Conservation (phyloP, 2,797 vertebrate species). For the Pangasius larnaudii region DNA sequence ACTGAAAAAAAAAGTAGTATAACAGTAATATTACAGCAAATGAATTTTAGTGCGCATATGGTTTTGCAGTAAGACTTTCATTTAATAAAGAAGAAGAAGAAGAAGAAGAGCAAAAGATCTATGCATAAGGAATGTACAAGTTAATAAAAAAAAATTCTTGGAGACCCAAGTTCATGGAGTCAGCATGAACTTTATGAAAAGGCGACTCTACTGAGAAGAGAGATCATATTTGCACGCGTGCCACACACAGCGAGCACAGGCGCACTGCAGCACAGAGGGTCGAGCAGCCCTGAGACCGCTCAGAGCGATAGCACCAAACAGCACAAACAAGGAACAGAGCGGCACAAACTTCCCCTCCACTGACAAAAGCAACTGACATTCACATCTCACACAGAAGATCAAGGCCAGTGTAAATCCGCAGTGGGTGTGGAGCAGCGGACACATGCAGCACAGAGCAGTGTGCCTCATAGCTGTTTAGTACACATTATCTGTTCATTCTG, state of each 20-base stretch:
- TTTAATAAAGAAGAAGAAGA: background rate
- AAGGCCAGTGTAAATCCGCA: background rate
- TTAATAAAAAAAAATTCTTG: background rate
- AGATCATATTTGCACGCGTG: background rate
- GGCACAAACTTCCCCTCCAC: background rate
- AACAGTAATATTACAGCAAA: background rate
- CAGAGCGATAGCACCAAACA: background rate
- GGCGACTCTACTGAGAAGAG: background rate
- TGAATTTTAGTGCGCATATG: background rate
- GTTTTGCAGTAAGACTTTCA: background rate
- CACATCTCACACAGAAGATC: background rate
- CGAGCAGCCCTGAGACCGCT: background rate
- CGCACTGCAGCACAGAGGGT: background rate
- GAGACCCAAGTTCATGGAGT: background rate
- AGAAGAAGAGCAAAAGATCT: background rate
- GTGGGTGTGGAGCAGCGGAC: background rate
- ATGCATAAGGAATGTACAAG: background rate
- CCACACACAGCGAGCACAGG: background rate
- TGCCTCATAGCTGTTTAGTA: background rate
- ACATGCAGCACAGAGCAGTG: background rate
- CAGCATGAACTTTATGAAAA: background rate
- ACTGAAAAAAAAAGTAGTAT: no score
- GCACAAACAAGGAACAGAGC: background rate
- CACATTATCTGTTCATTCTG: background rate
- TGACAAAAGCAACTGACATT: constrained; percentile 6